Percentiles rank a stretch among this genome's conserved stretches.
phyloP scores from a whole-genome alignment of 1,140 invertebrate species.

The Sinella curviseta region DNA sequence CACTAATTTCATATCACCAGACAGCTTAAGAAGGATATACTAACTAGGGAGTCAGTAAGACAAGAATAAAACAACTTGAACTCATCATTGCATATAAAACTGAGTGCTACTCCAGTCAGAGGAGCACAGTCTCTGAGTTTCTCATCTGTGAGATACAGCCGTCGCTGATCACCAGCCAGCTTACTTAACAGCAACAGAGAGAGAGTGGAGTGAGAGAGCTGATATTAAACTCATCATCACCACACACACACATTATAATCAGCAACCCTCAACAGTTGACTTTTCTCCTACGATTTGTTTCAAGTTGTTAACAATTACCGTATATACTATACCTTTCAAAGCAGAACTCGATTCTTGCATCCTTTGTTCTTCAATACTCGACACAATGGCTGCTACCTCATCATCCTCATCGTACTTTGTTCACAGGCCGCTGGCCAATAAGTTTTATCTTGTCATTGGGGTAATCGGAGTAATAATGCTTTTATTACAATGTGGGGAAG shows the following conservation, averaged over 20 bases:
- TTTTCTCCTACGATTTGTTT: neutral
- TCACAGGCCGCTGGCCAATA: neutral
- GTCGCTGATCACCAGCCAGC: neutral
- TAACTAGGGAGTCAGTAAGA: neutral
- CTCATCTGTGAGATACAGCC: constrained; percentile 23
- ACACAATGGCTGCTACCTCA: neutral
- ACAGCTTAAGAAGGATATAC: neutral
- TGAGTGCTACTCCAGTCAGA: constrained; percentile 5
- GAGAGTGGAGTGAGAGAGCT: neutral
- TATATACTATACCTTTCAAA: no score
- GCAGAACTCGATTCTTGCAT: no score
- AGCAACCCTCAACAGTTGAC: neutral
- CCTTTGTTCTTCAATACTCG: neutral
- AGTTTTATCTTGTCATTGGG: neutral
- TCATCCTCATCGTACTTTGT: neutral
- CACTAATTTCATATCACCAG: constrained; percentile 1
- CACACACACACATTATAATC: neutral
- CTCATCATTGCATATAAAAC: constrained; percentile 15
- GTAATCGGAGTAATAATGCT: neutral
- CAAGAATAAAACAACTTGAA: neutral
- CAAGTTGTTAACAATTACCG: no score
- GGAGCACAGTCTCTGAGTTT: neutral
- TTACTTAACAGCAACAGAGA: neutral
- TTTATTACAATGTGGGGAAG: neutral
- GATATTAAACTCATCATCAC: neutral